Evolutionary conservation across 2,797 vertebrate genomes (phyloP).

Genomic region (Microctenopoma steveboyesi): DNA sequence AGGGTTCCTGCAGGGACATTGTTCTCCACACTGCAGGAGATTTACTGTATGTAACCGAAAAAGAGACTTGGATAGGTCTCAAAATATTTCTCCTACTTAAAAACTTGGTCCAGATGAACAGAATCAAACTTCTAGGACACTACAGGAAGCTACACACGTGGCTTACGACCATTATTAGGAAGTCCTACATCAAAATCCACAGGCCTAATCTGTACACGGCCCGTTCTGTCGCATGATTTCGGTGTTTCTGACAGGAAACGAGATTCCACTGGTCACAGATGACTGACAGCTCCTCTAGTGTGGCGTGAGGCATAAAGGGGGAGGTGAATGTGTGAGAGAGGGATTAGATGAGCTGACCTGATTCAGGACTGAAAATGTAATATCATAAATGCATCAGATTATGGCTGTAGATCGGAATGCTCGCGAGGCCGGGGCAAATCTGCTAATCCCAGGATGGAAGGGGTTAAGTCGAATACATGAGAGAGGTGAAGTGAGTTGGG

Average conservation of each 20-base stretch:
- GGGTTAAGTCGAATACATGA: constrained; percentile 27
- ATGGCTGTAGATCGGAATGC: constrained; percentile 54
- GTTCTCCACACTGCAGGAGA: background rate
- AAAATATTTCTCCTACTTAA: too few species aligned
- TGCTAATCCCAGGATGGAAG: constrained; percentile 66
- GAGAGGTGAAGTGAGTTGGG: background rate
- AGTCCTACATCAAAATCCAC: constrained; percentile 18
- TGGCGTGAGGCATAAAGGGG: background rate
- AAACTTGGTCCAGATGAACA: too few species aligned
- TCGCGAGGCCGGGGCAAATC: constrained; percentile 54
- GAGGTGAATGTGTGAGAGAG: background rate
- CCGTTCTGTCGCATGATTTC: constrained; percentile 27
- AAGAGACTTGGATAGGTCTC: too few species aligned
- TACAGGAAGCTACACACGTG: background rate
- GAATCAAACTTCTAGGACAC: background rate
- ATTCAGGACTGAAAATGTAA: constrained; percentile 77
- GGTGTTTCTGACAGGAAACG: constrained; percentile 9
- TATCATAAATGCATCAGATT: constrained; percentile 83
- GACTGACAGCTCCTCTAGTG: constrained; percentile 9
- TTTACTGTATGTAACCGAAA: too few species aligned
- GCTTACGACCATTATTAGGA: constrained; percentile 9
- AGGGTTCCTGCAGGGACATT: background rate
- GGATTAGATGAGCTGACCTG: constrained; percentile 80
- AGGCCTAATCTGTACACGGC: constrained; percentile 17
- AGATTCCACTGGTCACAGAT: constrained; percentile 23